A percentile compares a stretch with the other conserved stretches of the same genome.
Conservation (phyloP, 1,140 invertebrate species). For the Procambarus clarkii region DNA sequence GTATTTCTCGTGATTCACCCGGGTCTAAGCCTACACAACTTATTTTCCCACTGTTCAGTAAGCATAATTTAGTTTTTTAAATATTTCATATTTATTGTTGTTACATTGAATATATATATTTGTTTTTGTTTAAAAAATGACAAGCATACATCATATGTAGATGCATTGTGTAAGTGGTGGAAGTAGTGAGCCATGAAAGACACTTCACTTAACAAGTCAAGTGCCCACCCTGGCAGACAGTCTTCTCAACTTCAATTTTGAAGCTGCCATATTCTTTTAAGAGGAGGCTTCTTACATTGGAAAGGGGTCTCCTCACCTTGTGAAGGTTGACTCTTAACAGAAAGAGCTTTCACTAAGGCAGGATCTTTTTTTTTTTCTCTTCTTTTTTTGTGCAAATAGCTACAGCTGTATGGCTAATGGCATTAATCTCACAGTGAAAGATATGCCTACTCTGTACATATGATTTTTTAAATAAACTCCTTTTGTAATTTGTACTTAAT, state of each 20-base stretch:
- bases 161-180: background rate
- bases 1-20: background rate
- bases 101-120: background rate
- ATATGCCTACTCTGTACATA: conserved; percentile 17
- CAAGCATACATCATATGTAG: background rate
- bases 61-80: background rate
- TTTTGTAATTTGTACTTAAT: background rate
- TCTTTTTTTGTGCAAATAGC: background rate
- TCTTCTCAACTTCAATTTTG: background rate
- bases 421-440: conserved; percentile 14
- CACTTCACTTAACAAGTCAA: background rate
- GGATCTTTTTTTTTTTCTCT: background rate
- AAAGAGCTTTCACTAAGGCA: background rate
- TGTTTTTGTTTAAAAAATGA: background rate
- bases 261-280: conserved; percentile 7
- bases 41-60: background rate
- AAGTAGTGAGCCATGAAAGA: background rate
- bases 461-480: conserved; percentile 14
- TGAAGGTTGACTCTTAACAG: background rate
- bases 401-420: background rate
- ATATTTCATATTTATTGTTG: background rate
- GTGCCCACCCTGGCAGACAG: background rate
- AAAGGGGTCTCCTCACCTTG: background rate
- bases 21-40: background rate
- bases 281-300: background rate